phyloP scores from a whole-genome alignment of 2,888 invertebrate genomes.

The Acanthosepion pharaonis region DNA sequence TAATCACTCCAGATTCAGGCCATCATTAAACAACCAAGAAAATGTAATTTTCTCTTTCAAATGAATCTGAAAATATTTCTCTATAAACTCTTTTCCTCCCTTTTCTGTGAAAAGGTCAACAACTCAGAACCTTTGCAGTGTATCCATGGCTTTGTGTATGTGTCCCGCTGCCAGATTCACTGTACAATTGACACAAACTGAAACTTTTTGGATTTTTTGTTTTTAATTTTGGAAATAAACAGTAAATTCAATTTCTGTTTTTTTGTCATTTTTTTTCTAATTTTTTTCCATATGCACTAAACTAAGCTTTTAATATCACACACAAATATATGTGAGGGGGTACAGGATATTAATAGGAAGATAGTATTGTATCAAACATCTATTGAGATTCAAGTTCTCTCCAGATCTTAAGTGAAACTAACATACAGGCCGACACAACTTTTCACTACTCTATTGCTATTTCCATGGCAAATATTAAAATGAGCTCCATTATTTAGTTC shows the following conservation, averaged over 20 bases:
- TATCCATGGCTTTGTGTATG: background rate
- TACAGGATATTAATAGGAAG: too few species aligned
- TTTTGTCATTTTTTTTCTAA: background rate
- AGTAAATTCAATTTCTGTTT: background rate
- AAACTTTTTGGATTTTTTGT: background rate
- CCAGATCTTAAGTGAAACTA: too few species aligned
- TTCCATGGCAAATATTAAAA: too few species aligned
- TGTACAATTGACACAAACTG: background rate
- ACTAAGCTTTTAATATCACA: too few species aligned
- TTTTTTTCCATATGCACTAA: too few species aligned
- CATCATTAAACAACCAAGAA: background rate
- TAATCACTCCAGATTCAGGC: background rate
- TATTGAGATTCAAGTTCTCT: too few species aligned
- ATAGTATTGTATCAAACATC: too few species aligned
- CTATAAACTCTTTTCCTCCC: background rate
- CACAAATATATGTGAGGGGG: too few species aligned
- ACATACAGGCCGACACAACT: too few species aligned
- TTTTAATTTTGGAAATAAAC: conserved; percentile 14
- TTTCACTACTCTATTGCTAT: too few species aligned
- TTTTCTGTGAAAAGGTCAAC: background rate
- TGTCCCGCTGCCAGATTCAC: background rate
- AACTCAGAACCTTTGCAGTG: background rate
- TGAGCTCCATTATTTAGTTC: too few species aligned
- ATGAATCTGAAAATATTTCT: background rate
- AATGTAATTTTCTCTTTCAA: background rate